These are phyloP conservation scores for Plestiodon gilberti DNA, from an alignment of 2,113 vertebrate species.

Conservation along the genomic window DNA sequence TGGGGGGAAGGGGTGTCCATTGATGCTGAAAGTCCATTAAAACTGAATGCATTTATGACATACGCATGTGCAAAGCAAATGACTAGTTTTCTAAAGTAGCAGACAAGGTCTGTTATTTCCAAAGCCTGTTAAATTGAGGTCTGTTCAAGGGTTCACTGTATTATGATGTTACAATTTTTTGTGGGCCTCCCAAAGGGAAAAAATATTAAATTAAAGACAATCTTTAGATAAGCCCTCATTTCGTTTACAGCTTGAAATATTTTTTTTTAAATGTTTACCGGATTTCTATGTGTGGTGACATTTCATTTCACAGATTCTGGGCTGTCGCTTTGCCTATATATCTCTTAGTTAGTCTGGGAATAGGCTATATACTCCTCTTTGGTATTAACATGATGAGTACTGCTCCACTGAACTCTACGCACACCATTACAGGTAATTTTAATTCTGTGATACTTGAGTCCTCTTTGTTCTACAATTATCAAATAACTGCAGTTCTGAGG, in stretches of 20 bases:
- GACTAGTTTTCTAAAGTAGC: too few relatives aligned
- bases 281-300: accelerated
- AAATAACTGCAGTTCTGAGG: not conserved
- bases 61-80: too few relatives aligned
- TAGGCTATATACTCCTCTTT: slow-evolving; percentile 83
- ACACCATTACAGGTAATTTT: slow-evolving; percentile 90
- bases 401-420: slow-evolving; percentile 85
- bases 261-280: accelerated
- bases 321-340: slow-evolving; percentile 89
- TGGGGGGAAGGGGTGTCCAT: too few relatives aligned
- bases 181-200: too few relatives aligned
- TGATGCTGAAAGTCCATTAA: too few relatives aligned
- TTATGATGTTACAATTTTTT: not conserved
- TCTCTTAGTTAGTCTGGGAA: slow-evolving; percentile 81
- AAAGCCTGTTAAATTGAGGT: too few relatives aligned
- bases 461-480: not conserved
- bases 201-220: too few relatives aligned
- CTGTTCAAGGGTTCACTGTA: not conserved
- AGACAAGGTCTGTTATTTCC: too few relatives aligned
- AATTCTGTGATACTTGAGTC: not conserved
- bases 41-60: too few relatives aligned
- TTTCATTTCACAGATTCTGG: slow-evolving; percentile 85
- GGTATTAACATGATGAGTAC: slow-evolving; percentile 95
- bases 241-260: not conserved
- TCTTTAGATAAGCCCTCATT: not conserved